phyloP scores from a whole-genome alignment of 2,113 vertebrate genomes.

The Dunckerocampus dactyliophorus region DNA sequence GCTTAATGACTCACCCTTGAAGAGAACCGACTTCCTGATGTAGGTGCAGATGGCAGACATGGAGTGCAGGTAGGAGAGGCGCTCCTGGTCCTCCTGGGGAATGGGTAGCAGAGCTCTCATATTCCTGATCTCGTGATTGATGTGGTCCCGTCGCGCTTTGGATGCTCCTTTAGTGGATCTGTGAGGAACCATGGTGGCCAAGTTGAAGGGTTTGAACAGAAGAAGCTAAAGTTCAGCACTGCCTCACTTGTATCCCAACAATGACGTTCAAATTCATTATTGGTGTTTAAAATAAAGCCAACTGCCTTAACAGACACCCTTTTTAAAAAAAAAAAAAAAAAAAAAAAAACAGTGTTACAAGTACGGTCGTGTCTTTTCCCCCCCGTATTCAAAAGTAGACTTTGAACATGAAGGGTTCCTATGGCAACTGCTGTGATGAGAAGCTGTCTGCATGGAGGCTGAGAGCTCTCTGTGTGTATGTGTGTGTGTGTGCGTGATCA shows the following conservation, averaged over 20 bases:
- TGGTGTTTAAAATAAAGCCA: not conserved
- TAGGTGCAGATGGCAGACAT: constrained; percentile 81
- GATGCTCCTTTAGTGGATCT: constrained; percentile 88
- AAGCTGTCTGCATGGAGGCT: constrained; percentile 38
- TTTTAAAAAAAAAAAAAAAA: too few species aligned
- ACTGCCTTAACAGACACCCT: constrained; percentile 20
- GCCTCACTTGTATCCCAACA: constrained; percentile 3
- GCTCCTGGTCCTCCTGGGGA: constrained; percentile 68
- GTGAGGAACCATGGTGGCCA: constrained; percentile 45
- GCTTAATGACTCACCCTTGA: constrained; percentile 52
- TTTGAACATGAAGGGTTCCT: constrained; percentile 56
- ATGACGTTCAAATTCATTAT: constrained; percentile 12
- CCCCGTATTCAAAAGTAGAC: constrained; percentile 11
- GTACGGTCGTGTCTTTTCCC: constrained; percentile 12
- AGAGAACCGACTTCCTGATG: constrained; percentile 70
- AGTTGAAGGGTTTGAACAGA: constrained; percentile 10
- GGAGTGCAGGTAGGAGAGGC: constrained; percentile 83
- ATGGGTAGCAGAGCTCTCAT: constrained; percentile 81
- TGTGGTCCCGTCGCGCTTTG: constrained; percentile 82
- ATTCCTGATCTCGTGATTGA: constrained; percentile 78
- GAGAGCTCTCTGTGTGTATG: constrained; percentile 28
- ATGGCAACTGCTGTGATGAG: constrained; percentile 57
- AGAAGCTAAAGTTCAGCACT: constrained; percentile 10
- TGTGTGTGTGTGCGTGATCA: constrained; percentile 37
- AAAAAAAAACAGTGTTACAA: too few species aligned